Percentiles rank a stretch among this genome's conserved stretches.
These are phyloP conservation scores for Cervus canadensis DNA, from an alignment of 2,113 vertebrate species.

Conservation along the genomic window DNA sequence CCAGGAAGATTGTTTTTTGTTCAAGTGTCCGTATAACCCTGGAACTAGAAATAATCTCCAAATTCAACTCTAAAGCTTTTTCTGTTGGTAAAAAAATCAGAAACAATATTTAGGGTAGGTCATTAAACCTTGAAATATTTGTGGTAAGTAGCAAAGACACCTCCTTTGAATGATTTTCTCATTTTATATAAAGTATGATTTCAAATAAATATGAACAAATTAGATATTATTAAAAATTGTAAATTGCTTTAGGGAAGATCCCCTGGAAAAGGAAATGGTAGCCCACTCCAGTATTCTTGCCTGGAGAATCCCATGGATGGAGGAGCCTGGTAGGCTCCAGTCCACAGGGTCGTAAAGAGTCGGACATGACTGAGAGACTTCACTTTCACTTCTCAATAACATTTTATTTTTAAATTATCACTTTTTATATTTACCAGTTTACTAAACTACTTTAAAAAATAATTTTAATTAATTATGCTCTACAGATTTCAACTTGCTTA, in stretches of 20 bases:
- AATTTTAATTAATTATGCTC: slow-evolving; percentile 8
- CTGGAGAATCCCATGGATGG: no score
- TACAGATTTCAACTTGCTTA: neutral
- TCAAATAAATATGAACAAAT: slow-evolving; percentile 39
- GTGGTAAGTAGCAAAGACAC: neutral
- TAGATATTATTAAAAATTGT: slow-evolving; percentile 30
- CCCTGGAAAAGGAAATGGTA: no score
- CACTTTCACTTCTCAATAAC: neutral
- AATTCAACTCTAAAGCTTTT: neutral
- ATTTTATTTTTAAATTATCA: neutral
- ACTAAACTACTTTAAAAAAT: neutral
- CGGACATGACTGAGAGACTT: no score
- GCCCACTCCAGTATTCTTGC: no score
- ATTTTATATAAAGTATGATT: slow-evolving; percentile 27
- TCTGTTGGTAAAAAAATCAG: neutral
- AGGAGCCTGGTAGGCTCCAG: no score
- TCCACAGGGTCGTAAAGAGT: no score
- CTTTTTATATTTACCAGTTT: neutral
- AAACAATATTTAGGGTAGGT: neutral
- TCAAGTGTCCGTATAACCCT: neutral
- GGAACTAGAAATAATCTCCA: slow-evolving; percentile 3
- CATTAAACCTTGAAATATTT: neutral
- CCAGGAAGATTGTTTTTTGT: neutral
- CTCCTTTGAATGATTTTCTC: slow-evolving; percentile 19
- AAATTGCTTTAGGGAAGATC: neutral